Percentiles rank a stretch among this genome's conserved stretches.
phyloP scores from a whole-genome alignment of 2,888 invertebrate species.

The Sarcophaga variegata region DNA sequence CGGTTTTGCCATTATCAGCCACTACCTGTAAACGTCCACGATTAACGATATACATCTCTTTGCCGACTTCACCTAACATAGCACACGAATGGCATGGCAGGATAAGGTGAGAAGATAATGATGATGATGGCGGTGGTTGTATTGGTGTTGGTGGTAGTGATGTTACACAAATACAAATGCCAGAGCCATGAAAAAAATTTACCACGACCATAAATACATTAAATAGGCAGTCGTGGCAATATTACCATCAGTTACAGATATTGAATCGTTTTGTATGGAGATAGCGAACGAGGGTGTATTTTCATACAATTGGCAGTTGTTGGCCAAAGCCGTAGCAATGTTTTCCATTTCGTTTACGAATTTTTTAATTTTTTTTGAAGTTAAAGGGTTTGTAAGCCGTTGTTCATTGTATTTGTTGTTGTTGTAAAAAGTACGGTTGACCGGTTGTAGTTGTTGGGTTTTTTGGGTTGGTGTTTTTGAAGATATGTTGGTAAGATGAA shows the following conservation, averaged over 20 bases:
- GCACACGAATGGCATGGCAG: slow-evolving; percentile 48
- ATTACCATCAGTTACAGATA: background rate
- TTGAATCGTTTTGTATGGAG: background rate
- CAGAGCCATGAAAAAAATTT: background rate
- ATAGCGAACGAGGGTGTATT: background rate
- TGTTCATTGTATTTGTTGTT: background rate
- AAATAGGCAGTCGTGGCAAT: background rate
- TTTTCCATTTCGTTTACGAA: background rate
- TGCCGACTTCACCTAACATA: slow-evolving; percentile 96
- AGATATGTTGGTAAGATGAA: slow-evolving; percentile 62
- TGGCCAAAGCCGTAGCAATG: background rate
- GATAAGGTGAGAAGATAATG: slow-evolving; percentile 17
- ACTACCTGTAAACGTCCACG: slow-evolving; percentile 97
- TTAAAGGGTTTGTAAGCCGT: background rate
- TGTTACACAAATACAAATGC: slow-evolving; percentile 1
- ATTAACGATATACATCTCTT: slow-evolving; percentile 99
- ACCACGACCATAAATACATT: background rate
- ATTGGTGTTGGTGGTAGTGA: background rate
- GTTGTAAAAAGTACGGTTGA: slow-evolving; percentile 5
- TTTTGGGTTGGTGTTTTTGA: slow-evolving; percentile 47
- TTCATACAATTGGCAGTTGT: background rate
- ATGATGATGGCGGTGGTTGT: background rate
- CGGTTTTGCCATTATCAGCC: slow-evolving; percentile 96
- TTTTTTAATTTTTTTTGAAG: background rate
- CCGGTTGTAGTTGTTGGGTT: slow-evolving; percentile 6